Conservation (phyloP, 2,113 vertebrate genomes). For the Dasyornis broadbenti region DNA sequence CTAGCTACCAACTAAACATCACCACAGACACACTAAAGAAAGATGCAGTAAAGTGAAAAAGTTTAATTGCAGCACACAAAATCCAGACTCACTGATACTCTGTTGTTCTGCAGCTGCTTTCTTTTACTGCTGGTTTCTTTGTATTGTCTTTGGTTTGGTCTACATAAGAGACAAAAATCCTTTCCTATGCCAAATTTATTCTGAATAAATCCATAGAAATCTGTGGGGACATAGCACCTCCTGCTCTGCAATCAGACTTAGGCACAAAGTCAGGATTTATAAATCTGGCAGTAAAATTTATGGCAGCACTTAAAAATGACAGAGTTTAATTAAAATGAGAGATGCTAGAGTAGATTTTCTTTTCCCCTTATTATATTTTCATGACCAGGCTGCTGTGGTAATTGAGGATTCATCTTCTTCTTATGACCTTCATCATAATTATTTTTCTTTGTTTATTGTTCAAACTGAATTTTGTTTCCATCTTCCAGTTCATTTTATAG, state of each 20-base stretch:
- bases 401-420: constrained; percentile 2
- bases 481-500: background rate
- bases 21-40: background rate
- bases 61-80: background rate
- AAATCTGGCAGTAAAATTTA: background rate
- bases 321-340: constrained; percentile 19
- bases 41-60: background rate
- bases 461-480: constrained; percentile 5
- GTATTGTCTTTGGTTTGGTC: background rate
- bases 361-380: background rate
- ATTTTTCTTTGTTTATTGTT: constrained; percentile 40
- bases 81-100: background rate
- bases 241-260: background rate
- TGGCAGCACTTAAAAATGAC: background rate
- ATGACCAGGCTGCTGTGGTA: background rate
- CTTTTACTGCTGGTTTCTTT: background rate
- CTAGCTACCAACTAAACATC: background rate
- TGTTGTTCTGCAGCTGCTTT: background rate
- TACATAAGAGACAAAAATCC: background rate
- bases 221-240: background rate
- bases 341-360: background rate
- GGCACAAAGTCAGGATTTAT: background rate
- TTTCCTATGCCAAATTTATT: background rate
- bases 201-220: background rate
- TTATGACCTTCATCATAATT: constrained; percentile 18